Conservation (phyloP, 2,888 invertebrate species). For the Scotopteryx bipunctaria region DNA sequence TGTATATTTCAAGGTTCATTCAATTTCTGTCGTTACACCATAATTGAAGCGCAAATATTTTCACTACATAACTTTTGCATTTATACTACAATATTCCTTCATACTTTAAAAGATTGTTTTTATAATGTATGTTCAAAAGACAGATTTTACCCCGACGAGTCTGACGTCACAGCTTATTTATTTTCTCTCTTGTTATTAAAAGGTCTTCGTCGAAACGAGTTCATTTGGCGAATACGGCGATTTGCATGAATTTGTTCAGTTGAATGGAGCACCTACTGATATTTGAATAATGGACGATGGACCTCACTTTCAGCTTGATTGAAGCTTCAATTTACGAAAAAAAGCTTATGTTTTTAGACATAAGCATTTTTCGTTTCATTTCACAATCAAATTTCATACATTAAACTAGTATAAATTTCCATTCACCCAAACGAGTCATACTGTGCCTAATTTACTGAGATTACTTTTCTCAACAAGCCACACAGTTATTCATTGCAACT, state of each 20-base stretch:
- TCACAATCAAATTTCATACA: no score
- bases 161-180: constrained; percentile 1
- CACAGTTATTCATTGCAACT: no score
- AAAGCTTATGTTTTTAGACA: not conserved
- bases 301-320: constrained; percentile 18
- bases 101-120: no score
- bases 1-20: no score
- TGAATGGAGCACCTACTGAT: constrained; percentile 50
- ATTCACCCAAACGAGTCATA: no score
- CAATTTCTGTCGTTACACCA: no score
- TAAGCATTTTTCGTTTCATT: not conserved
- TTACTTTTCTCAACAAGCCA: no score
- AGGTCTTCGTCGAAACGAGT: constrained; percentile 64
- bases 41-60: no score
- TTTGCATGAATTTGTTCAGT: constrained; percentile 70
- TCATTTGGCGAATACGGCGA: constrained; percentile 69
- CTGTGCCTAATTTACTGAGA: no score
- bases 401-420: no score
- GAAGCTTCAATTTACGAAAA: constrained; percentile 5
- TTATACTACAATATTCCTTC: no score
- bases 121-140: constrained; percentile 6
- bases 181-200: constrained; percentile 60
- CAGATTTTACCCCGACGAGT: constrained; percentile 34
- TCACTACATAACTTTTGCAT: no score
- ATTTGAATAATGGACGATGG: constrained; percentile 53